phyloP scores from a whole-genome alignment of 2,888 invertebrate species.

The Eledone cirrhosa region DNA sequence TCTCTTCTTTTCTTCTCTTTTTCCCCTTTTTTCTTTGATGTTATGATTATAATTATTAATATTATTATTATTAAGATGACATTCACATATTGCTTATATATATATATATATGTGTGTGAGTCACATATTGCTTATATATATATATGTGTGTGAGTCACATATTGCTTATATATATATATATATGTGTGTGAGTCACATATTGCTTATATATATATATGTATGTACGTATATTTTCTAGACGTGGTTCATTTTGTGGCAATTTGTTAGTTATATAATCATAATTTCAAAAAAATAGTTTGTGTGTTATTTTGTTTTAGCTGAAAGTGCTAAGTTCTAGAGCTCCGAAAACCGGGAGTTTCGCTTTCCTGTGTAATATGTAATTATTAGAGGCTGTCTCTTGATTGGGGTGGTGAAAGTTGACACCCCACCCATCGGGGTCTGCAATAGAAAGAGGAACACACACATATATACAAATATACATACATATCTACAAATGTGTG shows the following conservation, averaged over 20 bases:
- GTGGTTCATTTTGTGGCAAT: too few relatives aligned
- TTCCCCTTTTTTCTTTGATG: too few relatives aligned
- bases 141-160: too few relatives aligned
- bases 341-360: conserved; percentile 28
- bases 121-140: too few relatives aligned
- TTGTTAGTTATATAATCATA: background rate
- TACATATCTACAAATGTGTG: background rate
- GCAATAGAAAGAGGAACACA: conserved; percentile 21
- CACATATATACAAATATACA: background rate
- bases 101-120: background rate
- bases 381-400: conserved; percentile 26
- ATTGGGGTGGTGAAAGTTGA: conserved; percentile 24
- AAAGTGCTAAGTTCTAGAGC: conserved; percentile 28
- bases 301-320: background rate
- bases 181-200: too few relatives aligned
- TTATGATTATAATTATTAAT: too few relatives aligned
- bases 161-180: too few relatives aligned
- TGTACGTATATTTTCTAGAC: too few relatives aligned
- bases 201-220: too few relatives aligned
- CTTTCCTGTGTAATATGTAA: conserved; percentile 25
- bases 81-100: too few relatives aligned
- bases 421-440: conserved; percentile 27
- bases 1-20: too few relatives aligned
- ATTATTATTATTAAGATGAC: too few relatives aligned
- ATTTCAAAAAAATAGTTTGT: background rate